Percentiles rank a stretch among this genome's conserved stretches.
Evolutionary conservation across 2,113 vertebrate genomes (phyloP).

Genomic region (Ifrita kowaldi): DNA sequence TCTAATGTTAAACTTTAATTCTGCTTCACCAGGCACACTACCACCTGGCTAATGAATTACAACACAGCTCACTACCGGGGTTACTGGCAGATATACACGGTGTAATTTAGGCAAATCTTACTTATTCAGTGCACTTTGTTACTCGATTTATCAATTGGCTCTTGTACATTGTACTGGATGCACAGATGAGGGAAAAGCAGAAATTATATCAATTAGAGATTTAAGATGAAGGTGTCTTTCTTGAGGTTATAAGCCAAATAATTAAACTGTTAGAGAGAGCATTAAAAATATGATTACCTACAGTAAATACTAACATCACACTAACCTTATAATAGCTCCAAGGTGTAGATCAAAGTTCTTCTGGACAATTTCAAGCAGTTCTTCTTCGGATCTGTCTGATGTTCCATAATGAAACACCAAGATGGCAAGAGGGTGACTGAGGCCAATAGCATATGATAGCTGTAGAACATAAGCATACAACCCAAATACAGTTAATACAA

Average conservation of each 20-base stretch:
- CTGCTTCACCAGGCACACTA: neutral
- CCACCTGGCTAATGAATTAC: neutral
- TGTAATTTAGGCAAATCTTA: neutral
- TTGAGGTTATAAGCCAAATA: neutral
- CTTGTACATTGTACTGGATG: neutral
- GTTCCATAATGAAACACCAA: slow-evolving; percentile 84
- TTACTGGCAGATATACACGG: neutral
- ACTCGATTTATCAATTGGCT: neutral
- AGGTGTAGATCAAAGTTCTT: slow-evolving; percentile 84
- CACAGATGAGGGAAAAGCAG: neutral
- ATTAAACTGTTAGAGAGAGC: neutral
- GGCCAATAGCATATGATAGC: slow-evolving; percentile 81
- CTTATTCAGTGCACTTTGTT: neutral
- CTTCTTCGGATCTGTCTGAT: slow-evolving; percentile 78
- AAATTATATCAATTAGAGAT: neutral
- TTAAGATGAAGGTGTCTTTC: neutral
- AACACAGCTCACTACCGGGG: neutral
- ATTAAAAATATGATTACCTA: neutral
- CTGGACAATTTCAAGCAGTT: slow-evolving; percentile 81
- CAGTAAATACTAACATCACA: neutral
- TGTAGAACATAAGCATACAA: slow-evolving; percentile 10
- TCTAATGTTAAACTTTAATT: neutral
- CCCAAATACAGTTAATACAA: neutral
- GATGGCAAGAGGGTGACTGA: slow-evolving; percentile 82
- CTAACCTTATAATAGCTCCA: slow-evolving; percentile 80